These are phyloP conservation scores for Peromyscus melanophrys DNA, from an alignment of 2,797 vertebrate species.

Conservation along the genomic window DNA sequence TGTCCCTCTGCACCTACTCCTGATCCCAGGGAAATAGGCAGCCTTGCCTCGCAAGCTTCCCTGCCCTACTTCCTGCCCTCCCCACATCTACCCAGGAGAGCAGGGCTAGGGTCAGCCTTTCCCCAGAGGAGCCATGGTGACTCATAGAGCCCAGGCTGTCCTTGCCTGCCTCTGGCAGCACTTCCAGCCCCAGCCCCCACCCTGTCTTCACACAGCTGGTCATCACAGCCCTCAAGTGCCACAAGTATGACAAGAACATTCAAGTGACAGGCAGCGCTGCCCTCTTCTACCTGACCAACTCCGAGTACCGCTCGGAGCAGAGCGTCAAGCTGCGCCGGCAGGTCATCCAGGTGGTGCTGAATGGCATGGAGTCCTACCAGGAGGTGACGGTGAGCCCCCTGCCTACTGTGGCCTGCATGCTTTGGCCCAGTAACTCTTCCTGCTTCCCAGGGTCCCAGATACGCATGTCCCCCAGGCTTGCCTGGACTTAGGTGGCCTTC, in stretches of 20 bases:
- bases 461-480: fast-evolving
- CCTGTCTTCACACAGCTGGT: slow-evolving; percentile 92
- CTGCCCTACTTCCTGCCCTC: background rate
- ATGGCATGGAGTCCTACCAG: slow-evolving; percentile 99
- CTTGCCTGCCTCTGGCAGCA: background rate
- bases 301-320: slow-evolving; percentile 97
- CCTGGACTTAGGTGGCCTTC: background rate
- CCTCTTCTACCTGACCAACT: slow-evolving; percentile 98
- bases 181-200: background rate
- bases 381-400: slow-evolving; percentile 96
- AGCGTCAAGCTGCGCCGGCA: slow-evolving; percentile 94
- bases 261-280: slow-evolving; percentile 98
- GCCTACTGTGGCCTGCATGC: slow-evolving; percentile 6
- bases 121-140: background rate
- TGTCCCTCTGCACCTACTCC: background rate
- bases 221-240: slow-evolving; percentile 96
- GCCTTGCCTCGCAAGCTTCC: background rate
- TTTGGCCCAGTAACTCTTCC: slow-evolving; percentile 68
- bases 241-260: slow-evolving; percentile 98
- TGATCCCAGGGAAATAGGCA: background rate
- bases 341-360: slow-evolving; percentile 98
- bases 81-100: background rate
- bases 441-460: background rate
- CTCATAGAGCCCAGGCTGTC: background rate
- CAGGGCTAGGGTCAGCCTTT: background rate